Conservation (phyloP, 2,797 vertebrate genomes). For the Lagodon rhomboides region DNA sequence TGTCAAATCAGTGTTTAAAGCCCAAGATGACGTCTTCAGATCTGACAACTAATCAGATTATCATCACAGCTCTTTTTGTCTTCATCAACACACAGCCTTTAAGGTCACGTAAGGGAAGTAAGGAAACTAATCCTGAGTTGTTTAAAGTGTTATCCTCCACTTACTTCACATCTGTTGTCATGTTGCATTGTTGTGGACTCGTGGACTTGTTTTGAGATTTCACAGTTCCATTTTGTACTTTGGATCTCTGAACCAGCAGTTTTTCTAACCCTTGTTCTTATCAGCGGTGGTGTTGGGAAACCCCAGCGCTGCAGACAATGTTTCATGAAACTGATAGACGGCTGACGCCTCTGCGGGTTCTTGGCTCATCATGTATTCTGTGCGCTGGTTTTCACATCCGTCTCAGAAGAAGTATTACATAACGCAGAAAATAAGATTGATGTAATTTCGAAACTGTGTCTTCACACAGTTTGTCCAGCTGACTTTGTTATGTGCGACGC, state of each 20-base stretch:
- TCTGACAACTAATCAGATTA: too few relatives aligned
- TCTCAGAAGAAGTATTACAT: neutral
- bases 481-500: conserved; percentile 17
- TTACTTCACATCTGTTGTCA: neutral
- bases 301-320: neutral
- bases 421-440: neutral
- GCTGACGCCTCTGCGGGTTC: neutral
- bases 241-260: neutral
- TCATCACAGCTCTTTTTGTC: too few relatives aligned
- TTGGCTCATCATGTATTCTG: neutral
- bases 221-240: neutral
- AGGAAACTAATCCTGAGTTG: neutral
- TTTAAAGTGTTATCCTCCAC: too few relatives aligned
- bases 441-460: conserved; percentile 17
- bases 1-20: too few relatives aligned
- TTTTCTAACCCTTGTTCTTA: neutral
- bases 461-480: conserved; percentile 19
- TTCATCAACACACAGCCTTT: too few relatives aligned
- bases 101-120: too few relatives aligned
- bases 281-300: conserved; percentile 27
- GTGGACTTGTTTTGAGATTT: neutral
- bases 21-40: too few relatives aligned
- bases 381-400: conserved; percentile 6
- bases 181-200: too few relatives aligned
- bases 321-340: neutral